phyloP scores from a whole-genome alignment of 2,113 vertebrate species.

The Hiodon tergisus region DNA sequence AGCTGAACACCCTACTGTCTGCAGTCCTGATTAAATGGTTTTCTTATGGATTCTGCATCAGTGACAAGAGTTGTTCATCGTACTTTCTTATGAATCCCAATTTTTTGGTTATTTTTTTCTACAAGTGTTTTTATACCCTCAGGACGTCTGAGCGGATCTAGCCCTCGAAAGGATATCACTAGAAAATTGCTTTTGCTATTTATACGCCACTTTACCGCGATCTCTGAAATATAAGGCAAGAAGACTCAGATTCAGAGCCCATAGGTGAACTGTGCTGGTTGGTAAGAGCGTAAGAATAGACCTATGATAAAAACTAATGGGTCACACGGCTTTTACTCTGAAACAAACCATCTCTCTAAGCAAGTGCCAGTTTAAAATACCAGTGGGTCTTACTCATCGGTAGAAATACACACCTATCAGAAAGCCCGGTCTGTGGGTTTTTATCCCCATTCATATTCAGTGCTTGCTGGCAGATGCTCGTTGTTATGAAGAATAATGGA shows the following conservation, averaged over 20 bases:
- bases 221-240: not conserved
- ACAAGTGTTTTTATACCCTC: too few relatives aligned
- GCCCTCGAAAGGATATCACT: not conserved
- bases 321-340: too few relatives aligned
- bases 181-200: slow-evolving; percentile 1
- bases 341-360: too few relatives aligned
- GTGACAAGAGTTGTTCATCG: not conserved
- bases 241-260: too few relatives aligned
- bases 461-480: not conserved
- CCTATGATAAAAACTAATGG: too few relatives aligned
- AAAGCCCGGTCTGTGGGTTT: not conserved
- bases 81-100: not conserved
- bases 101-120: not conserved
- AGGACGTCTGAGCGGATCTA: not conserved
- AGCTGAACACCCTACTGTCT: too few relatives aligned
- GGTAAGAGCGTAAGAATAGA: too few relatives aligned
- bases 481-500: slow-evolving; percentile 4
- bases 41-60: not conserved
- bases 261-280: too few relatives aligned
- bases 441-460: not conserved
- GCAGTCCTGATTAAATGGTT: not conserved
- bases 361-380: too few relatives aligned
- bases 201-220: not conserved
- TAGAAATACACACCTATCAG: not conserved
- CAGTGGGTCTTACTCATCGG: too few relatives aligned